These are phyloP conservation scores for Antechinus flavipes DNA, from an alignment of 2,113 vertebrate genomes.

Conservation along the genomic window DNA sequence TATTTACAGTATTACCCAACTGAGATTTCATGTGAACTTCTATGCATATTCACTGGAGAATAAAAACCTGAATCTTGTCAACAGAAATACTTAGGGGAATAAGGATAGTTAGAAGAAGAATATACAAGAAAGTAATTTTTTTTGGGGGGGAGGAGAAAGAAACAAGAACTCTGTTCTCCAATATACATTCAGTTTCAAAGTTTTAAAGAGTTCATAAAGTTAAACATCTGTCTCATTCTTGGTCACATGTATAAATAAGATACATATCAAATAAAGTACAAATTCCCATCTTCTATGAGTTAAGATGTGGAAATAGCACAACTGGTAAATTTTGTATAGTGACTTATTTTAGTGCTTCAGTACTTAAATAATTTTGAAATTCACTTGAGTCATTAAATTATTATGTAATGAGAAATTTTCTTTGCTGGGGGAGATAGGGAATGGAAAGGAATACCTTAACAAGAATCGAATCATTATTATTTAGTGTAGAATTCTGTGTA, in stretches of 20 bases:
- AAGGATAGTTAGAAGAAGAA: not conserved
- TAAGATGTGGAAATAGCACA: not conserved
- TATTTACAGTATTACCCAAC: not conserved
- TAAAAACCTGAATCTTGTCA: not conserved
- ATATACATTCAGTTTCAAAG: not conserved
- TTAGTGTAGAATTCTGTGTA: not conserved
- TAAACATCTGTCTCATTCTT: not conserved
- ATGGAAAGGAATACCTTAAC: not conserved
- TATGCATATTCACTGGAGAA: conserved; percentile 7
- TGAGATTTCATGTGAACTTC: not conserved
- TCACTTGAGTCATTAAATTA: not conserved
- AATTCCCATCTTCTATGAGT: not conserved
- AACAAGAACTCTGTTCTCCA: not conserved
- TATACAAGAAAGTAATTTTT: not conserved
- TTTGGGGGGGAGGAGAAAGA: not conserved
- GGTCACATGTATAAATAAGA: not conserved
- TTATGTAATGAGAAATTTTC: not conserved
- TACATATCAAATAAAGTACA: not conserved
- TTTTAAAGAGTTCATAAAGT: not conserved
- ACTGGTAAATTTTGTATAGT: not conserved
- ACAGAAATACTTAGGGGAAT: not conserved
- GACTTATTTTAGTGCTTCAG: not conserved
- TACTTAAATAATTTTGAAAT: not conserved
- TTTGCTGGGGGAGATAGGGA: not conserved
- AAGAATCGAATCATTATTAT: not conserved